Evolutionary conservation across 1,140 invertebrate species (phyloP), one percentile per base, ranked within the genome.

Genomic region (Macrocentrus cingulum): DNA sequence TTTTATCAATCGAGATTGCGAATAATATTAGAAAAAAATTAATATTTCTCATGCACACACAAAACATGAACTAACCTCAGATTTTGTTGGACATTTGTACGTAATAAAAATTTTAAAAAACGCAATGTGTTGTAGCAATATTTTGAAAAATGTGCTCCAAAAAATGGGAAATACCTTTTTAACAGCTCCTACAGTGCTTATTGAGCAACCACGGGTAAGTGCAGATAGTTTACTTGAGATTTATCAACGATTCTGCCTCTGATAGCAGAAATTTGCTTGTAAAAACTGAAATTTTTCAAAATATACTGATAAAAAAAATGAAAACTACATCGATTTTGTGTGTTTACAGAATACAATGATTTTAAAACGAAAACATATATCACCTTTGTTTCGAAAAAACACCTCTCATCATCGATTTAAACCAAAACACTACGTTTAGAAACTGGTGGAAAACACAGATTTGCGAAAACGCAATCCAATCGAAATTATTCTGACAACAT

Each of bases 401-500:
- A 72, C 76, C 4, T 62, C 60, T 41, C 74, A 78, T 0, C 70
- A 77, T 52, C 78, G 70, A 29, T 62, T 90, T 34, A 82, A 79
- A 60, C 66, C 66, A 1, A 85, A 83, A 63, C 75, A 90, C 71
- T 89, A 83, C 63, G 79, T 91, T 20, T 92, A 92, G 71, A 86
- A 91, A 45, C 61, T 90, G 7, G 81, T 91, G 6, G 82, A 90
- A 72, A 77, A 89, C 67, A 87, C 83, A 22, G 75, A 81, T 57
- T 20, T 68, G 0, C 72, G 67, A 9, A 83, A 81, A 63, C 73
- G 82, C 58, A 63, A 80, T 23, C 77, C 84, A 51, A 73, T 93
- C 2, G 79, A 88, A 62, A 70, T 93, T 16, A 85, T 93, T 61
- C 79, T 94, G 5, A 87, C 83, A 7, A 67, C 84, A n/a, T 85